Base-by-base conservation (phyloP, 2,888 invertebrate species). In the Philopedon plagiatum region DNA sequence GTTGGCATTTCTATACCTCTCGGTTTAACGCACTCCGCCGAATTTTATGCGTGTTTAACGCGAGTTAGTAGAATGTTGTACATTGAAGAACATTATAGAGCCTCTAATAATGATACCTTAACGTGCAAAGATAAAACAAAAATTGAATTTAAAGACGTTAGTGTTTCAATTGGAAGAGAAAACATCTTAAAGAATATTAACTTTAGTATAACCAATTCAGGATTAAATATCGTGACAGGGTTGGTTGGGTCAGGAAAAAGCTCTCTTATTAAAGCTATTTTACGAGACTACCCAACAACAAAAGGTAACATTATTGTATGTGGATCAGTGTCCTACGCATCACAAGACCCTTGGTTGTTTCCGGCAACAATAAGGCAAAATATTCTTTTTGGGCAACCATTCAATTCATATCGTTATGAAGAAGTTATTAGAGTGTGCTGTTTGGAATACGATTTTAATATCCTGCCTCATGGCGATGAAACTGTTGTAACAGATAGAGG, bases 401-500 rank as follows among this genome's bases (percentile, higher is more conserved):
- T 88, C 82, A 87, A 90, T 65, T 83, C 86, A 2, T 85, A 37
- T 3, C 74, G 79, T 32, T 80, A 79, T 54, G 70, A 77, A 44
- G 76, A 79, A n/a, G 76, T 78, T 0, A 73, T 94, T 3, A 88
- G 89, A 39, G 90, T 90, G 0, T 93, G 92, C 79, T 91, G 92
- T 1, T 86, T 93, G 65, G 89, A 90, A 79, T 85, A 89, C 69
- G 95, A 95, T 83, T 90, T 95, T 78, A 85, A 87, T 11, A 85
- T 92, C 73, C 88, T 95, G 79, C 92, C 92, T 5, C 89, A 91
- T 76, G 93, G 93, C 0, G 95, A 95, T 83, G 89, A 90, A 83
- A 95, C 94, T 0, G 84, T 94, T 29, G 92, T 95, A 0, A 96
- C 92, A 0, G 93, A 93, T 77, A 87, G 91, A 41, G 93, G 93